Base-by-base conservation (phyloP, 2,113 vertebrate genomes). In the Corvus moneduloides region DNA sequence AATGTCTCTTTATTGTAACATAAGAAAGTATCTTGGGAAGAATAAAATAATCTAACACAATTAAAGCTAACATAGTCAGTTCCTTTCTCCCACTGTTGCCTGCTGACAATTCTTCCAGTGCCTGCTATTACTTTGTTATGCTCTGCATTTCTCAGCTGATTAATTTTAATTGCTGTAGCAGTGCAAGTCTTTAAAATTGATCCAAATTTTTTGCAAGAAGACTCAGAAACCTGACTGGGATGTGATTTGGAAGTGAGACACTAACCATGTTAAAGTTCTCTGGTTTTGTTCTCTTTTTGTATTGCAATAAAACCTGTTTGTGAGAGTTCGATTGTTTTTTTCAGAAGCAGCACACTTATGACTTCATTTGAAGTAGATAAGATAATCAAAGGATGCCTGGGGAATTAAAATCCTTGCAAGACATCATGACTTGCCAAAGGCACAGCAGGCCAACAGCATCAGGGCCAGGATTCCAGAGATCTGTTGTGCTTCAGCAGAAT, bases 311-410 rank as follows among this genome's bases (percentile, higher is more conserved):
- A 75, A 94, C 16, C 27, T 82, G 52, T n/a, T 81, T 66, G 43
- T 77, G 68, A 92, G 35, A 78, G 43, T 71, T 48, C 21, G 28
- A 18, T 28, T n/a, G 13, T 2, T 85, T 71, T 87, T 52, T 86
- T 89, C 80, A 87, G 91, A 84, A 91, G 77, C 44, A 72, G 49
- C 6, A 22, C 74, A 69, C 44, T 84, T 79, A 87, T 11, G 5
- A 87, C 74, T 82, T 94, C 55, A 93, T 91, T 81, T 89, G 41
- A 74, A 93, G 73, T 18, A 91, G 87, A 89, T 87, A 90, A 91
- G 83, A 64, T 86, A 88, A 86, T 89, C 88, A 94, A 73, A 93
- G 48, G 35, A 48, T 81, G 52, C 20, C 73, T 81, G 28, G 69
- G 66, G 89, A 91, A 91, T 75, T 67, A 82, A 72, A 94, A 86